A percentile compares a stretch with the other conserved stretches of the same genome.
phyloP scores from a whole-genome alignment of 2,888 invertebrate species.

The Sarcophaga carnaria region DNA sequence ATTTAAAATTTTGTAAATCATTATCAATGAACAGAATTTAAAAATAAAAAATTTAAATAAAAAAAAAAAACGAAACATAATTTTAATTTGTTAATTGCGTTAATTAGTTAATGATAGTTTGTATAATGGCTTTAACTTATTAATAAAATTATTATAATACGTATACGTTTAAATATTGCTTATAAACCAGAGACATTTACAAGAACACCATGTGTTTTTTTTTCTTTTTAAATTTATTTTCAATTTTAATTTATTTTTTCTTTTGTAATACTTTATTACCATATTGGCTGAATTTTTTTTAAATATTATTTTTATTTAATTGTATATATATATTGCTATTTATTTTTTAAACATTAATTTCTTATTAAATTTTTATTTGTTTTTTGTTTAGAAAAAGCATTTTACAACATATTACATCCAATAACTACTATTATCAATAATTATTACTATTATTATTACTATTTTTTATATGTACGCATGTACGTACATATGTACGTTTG shows the following conservation, averaged over 20 bases:
- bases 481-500: background rate
- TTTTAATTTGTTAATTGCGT: no score
- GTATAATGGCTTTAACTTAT: conserved; percentile 9
- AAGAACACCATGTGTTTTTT: conserved; percentile 63
- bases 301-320: background rate
- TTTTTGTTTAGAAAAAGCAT: conserved; percentile 30
- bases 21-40: no score
- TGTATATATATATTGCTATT: conserved; percentile 40
- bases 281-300: background rate
- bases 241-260: conserved; percentile 8
- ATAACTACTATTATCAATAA: conserved; percentile 3
- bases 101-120: no score
- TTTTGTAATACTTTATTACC: conserved; percentile 22
- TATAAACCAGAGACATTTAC: conserved; percentile 63
- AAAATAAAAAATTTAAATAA: no score
- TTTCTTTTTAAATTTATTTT: conserved; percentile 10
- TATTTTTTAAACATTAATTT: background rate
- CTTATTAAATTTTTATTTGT: background rate
- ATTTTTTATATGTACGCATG: no score
- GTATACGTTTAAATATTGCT: conserved; percentile 70
- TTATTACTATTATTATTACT: background rate
- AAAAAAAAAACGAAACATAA: no score
- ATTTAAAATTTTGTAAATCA: no score
- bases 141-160: conserved; percentile 24
- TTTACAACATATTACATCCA: conserved; percentile 44